Percentiles rank a stretch among this genome's conserved stretches.
Evolutionary conservation across 2,888 invertebrate genomes (phyloP).

Genomic region (Iselma pallidipennis): DNA sequence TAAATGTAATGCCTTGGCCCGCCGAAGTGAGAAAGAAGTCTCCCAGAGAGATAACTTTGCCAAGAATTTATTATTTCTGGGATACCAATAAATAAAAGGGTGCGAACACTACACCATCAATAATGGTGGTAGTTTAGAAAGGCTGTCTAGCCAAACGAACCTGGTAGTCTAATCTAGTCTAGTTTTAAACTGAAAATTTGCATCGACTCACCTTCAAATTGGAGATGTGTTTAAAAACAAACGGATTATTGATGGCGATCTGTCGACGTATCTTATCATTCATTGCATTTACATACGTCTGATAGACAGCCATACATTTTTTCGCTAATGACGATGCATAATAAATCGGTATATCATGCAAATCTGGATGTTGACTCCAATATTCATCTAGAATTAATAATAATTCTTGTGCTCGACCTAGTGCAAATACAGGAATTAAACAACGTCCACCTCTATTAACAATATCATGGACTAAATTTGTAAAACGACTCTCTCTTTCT

Average conservation of each 20-base stretch:
- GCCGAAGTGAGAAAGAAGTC: too few relatives aligned
- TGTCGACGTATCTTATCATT: conserved; percentile 95
- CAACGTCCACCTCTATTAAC: conserved; percentile 97
- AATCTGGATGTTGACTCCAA: conserved; percentile 95
- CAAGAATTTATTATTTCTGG: too few relatives aligned
- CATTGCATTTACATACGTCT: conserved; percentile 99
- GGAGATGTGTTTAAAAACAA: conserved; percentile 97
- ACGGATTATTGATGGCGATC: conserved; percentile 98
- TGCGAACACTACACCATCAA: too few relatives aligned
- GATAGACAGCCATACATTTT: conserved; percentile 99
- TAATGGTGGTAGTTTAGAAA: too few relatives aligned
- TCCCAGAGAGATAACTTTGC: too few relatives aligned
- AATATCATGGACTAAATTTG: conserved; percentile 91
- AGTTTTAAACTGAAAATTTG: neutral
- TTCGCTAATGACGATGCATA: conserved; percentile 99
- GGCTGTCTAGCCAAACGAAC: too few relatives aligned
- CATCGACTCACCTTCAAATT: conserved; percentile 75
- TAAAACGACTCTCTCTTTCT: conserved; percentile 93
- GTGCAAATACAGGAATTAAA: conserved; percentile 97
- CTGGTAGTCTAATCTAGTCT: too few relatives aligned
- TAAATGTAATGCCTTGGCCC: too few relatives aligned
- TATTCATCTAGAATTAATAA: conserved; percentile 94
- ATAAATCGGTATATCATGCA: conserved; percentile 98
- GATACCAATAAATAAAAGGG: too few relatives aligned
- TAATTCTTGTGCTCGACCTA: conserved; percentile 96